Conservation (phyloP, 2,797 vertebrate genomes). For the Siniperca undulata region DNA sequence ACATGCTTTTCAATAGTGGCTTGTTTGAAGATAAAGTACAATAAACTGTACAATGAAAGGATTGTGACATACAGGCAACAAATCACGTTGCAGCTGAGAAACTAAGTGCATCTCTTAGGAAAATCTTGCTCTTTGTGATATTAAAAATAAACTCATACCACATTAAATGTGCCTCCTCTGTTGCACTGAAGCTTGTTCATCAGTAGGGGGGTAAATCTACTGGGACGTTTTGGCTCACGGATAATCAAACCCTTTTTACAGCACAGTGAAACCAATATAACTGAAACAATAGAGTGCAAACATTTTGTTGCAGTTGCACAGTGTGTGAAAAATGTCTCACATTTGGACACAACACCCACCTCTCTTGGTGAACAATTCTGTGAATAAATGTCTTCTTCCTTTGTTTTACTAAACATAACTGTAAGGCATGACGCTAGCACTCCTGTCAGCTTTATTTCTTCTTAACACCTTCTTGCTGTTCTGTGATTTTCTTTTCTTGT, state of each 20-base stretch:
- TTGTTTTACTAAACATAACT: slow-evolving; percentile 39
- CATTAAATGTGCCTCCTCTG: slow-evolving; percentile 31
- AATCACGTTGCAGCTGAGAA: slow-evolving; percentile 19
- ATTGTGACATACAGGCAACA: slow-evolving; percentile 11
- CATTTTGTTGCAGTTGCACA: slow-evolving; percentile 28
- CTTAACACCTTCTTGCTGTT: slow-evolving; percentile 14
- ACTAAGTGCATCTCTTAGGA: slow-evolving; percentile 24
- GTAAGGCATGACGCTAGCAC: neutral
- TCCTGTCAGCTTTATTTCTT: slow-evolving; percentile 32
- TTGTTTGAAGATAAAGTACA: slow-evolving; percentile 14
- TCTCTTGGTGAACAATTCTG: slow-evolving; percentile 34
- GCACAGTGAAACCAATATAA: slow-evolving; percentile 37
- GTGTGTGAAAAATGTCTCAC: slow-evolving; percentile 26
- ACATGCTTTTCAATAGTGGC: neutral
- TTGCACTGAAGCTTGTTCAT: slow-evolving; percentile 39
- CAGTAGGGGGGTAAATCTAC: slow-evolving; percentile 50
- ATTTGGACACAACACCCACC: slow-evolving; percentile 31
- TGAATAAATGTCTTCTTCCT: slow-evolving; percentile 29
- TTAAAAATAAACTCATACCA: slow-evolving; percentile 60
- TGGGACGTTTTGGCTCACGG: slow-evolving; percentile 53
- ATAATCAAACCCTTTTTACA: slow-evolving; percentile 59
- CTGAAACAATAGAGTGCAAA: slow-evolving; percentile 17
- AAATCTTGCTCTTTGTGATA: slow-evolving; percentile 32
- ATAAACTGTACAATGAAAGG: slow-evolving; percentile 15
- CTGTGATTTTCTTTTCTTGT: slow-evolving; percentile 24